Percentiles rank a stretch among this genome's conserved stretches.
phyloP scores from a whole-genome alignment of 1,140 invertebrate genomes.

The Littorina saxatilis region DNA sequence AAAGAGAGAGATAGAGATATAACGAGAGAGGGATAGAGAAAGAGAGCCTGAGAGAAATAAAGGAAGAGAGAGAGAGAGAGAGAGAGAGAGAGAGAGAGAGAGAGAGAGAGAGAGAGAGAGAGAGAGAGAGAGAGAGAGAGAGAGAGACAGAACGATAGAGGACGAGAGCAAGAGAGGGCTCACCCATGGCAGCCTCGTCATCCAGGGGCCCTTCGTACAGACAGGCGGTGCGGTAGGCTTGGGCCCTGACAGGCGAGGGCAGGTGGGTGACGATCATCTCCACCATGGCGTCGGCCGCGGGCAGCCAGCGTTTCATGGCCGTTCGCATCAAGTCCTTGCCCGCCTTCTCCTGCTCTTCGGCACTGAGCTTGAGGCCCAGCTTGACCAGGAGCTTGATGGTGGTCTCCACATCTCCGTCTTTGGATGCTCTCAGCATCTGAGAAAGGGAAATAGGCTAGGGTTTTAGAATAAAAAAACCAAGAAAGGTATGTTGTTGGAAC shows the following conservation, averaged over 20 bases:
- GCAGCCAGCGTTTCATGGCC: constrained; percentile 99
- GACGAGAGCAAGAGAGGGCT: too few relatives aligned
- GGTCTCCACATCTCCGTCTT: constrained; percentile 84
- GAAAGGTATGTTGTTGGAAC: too few relatives aligned
- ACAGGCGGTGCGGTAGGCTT: constrained; percentile 99
- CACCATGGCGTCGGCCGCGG: constrained; percentile 98
- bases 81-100: too few relatives aligned
- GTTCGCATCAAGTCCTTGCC: constrained; percentile 73
- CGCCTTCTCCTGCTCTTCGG: constrained; percentile 95
- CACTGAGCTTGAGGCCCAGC: constrained; percentile 91
- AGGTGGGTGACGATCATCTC: constrained; percentile 99
- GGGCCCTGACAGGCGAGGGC: constrained; percentile 97
- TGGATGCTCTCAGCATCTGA: constrained; percentile 96
- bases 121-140: too few relatives aligned
- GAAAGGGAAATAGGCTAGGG: background rate
- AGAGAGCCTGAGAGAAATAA: too few relatives aligned
- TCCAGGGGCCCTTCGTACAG: constrained; percentile 89
- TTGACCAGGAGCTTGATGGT: constrained; percentile 82
- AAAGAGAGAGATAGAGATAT: too few relatives aligned
- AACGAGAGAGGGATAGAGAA: too few relatives aligned
- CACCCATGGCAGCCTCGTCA: constrained; percentile 95
- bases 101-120: too few relatives aligned
- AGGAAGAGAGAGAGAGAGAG: too few relatives aligned
- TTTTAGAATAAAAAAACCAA: too few relatives aligned
- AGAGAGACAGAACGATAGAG: too few relatives aligned